Base-by-base conservation (phyloP, 2,113 vertebrate genomes). In the Puffinus mauretanicus region DNA sequence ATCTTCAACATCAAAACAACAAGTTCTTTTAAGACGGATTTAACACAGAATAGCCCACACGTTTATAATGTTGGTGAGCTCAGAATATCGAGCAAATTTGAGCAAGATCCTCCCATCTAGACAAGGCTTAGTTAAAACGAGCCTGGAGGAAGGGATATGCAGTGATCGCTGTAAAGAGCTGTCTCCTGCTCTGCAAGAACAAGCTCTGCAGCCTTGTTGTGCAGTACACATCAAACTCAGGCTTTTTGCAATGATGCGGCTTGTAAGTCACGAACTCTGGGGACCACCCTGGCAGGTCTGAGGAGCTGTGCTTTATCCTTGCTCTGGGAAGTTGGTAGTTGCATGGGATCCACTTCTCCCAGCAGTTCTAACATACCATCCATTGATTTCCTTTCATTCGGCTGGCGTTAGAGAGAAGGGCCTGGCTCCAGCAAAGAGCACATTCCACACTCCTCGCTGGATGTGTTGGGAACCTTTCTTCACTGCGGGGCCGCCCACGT, bases 401-500 rank as follows among this genome's bases (percentile, higher is more conserved):
- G 52, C 38, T 10, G 7, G 65, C 4, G 7, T 51, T 34, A 62
- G 47, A 58, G 65, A 62, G 75, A 38, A 65, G 52, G 47, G 44
- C 26, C 61, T 60, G 85, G 73, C 49, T 85, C 52, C 9, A 7
- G 82, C 1, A 16, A 72, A 26, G 54, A 90, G 55, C 32, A 70
- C 62, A 88, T 94, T 93, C 85, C 84, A 90, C 78, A 90, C 78
- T 91, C 88, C 44, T 61, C 1, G 6, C 34, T 69, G 62, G 71
- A 85, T 90, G 93, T 83, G 67, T 90, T 2, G 4, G 46, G 79
- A 86, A 12, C 51, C 66, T 90, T 85, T 94, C n/a, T 76, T 96
- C 88, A 66, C 49, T 4, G 42, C 0, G 0, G 40, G 66, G 27
- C 52, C 0, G 0, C 58, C 42, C 71, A 54, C 0, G 32, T 65